Evolutionary conservation across 2,113 vertebrate genomes (phyloP), one percentile per base, ranked within the genome.

Genomic region (Anhinga anhinga): DNA sequence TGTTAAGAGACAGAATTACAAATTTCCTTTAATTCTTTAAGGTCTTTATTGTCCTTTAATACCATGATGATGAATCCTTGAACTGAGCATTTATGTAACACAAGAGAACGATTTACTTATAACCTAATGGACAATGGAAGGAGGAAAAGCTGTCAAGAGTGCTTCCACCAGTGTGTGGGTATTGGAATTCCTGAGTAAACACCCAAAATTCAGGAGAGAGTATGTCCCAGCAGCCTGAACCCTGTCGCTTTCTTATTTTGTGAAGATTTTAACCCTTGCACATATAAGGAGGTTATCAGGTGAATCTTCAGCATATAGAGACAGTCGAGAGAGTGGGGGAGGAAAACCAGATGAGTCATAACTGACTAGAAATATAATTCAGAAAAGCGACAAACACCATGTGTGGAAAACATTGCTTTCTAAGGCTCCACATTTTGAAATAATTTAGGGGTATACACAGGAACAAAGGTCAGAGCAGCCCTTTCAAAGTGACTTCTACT

Each of bases 371-470:
- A 88, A 50, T 10, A 6, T 53, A 26, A 49, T 45, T 59, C 4
- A 10, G 4, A 63, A 59, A 63, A 20, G 2, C 7, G 2, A 10
- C 19, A 69, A 29, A 63, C 16, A 53, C 0, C 0, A 42, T 1
- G 0, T 4, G 1, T 1, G 2, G 1, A 0, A 86, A 82, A 29
- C 11, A 36, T 13, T 45, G 12, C 2, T 52, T 61, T 44, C 13
- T 11, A 21, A 34, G 23, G 10, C 3, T 36, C 3, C 15, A 20
- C 1, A 5, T 18, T 7, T 9, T 59, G 7, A 40, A 40, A 67
- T 4, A 0, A 0, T 59, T 50, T 44, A 13, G 5, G 0, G 2
- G 3, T 3, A 30, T 20, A 26, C 2, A 7, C 6, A 13, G 10
- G 18, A 58, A 13, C 5, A 34, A 76, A 45, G 13, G 5, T 30